Evolutionary conservation across 2,888 invertebrate genomes (phyloP).

Genomic region (Drosophila algonquin): DNA sequence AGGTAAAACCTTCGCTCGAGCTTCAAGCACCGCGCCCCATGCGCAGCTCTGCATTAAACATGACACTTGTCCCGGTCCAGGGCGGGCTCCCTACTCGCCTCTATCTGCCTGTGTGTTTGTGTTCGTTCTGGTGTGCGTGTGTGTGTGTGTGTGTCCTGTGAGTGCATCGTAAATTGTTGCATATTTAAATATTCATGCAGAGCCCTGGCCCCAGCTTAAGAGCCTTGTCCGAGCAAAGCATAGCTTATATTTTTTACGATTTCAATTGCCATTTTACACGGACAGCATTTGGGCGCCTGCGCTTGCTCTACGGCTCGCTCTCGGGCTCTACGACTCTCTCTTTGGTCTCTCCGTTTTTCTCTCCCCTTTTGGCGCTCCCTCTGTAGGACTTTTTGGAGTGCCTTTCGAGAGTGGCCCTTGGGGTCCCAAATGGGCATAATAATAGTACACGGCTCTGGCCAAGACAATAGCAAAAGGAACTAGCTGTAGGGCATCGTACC

Average conservation of each 20-base stretch:
- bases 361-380: background rate
- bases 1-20: conserved; percentile 69
- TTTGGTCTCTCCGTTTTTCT: conserved; percentile 1
- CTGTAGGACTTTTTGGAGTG: conserved; percentile 58
- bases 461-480: conserved; percentile 29
- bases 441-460: conserved; percentile 34
- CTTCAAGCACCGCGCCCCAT: conserved; percentile 73
- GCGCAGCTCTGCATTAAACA: conserved; percentile 72
- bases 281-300: conserved; percentile 65
- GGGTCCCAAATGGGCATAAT: conserved; percentile 46
- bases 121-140: conserved; percentile 4
- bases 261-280: conserved; percentile 61
- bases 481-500: background rate
- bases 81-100: conserved; percentile 19
- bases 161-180: conserved; percentile 74
- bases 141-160: conserved; percentile 15
- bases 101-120: conserved; percentile 8
- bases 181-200: conserved; percentile 59
- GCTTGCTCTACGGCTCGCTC: conserved; percentile 36
- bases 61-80: conserved; percentile 46
- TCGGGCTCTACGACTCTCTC: conserved; percentile 4
- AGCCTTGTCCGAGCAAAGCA: conserved; percentile 35
- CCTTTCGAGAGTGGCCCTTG: conserved; percentile 52
- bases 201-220: conserved; percentile 35
- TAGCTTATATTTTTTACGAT: conserved; percentile 54